A percentile compares a stretch with the other conserved stretches of the same genome.
phyloP scores from a whole-genome alignment of 2,888 invertebrate genomes.

The Caenorhabditis becei region DNA sequence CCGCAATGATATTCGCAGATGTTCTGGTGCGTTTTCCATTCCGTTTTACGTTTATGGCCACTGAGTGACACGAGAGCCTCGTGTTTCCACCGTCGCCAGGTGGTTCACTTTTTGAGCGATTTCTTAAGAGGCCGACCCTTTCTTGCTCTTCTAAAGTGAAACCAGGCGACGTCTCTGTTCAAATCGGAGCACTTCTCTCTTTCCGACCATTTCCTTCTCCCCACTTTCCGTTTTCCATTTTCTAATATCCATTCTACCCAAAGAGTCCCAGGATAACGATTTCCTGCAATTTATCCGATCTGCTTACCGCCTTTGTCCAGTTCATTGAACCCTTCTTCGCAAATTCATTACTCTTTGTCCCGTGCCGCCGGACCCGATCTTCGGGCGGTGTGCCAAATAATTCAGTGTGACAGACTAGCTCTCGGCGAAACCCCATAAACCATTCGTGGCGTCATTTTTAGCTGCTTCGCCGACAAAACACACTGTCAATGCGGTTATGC shows the following conservation, averaged over 20 bases:
- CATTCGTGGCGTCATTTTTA: constrained; percentile 43
- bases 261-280: constrained; percentile 29
- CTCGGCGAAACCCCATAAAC: constrained; percentile 28
- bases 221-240: background rate
- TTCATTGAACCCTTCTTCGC: constrained; percentile 46
- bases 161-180: background rate
- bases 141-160: background rate
- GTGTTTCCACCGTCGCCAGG: constrained; percentile 5
- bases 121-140: background rate
- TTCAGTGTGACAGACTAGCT: constrained; percentile 36
- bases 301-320: constrained; percentile 26
- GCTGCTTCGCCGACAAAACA: constrained; percentile 44
- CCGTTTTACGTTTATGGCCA: constrained; percentile 32
- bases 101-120: constrained; percentile 4
- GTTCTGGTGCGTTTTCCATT: constrained; percentile 47
- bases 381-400: constrained; percentile 30
- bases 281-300: constrained; percentile 53
- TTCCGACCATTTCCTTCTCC: background rate
- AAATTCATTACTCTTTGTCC: constrained; percentile 59
- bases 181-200: background rate
- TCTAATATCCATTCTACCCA: background rate
- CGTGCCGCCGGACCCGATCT: constrained; percentile 28
- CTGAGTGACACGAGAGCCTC: constrained; percentile 5
- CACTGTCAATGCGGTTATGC: constrained; percentile 56
- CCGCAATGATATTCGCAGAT: constrained; percentile 59